phyloP scores from a whole-genome alignment of 2,797 vertebrate genomes.

The Varecia variegata region DNA sequence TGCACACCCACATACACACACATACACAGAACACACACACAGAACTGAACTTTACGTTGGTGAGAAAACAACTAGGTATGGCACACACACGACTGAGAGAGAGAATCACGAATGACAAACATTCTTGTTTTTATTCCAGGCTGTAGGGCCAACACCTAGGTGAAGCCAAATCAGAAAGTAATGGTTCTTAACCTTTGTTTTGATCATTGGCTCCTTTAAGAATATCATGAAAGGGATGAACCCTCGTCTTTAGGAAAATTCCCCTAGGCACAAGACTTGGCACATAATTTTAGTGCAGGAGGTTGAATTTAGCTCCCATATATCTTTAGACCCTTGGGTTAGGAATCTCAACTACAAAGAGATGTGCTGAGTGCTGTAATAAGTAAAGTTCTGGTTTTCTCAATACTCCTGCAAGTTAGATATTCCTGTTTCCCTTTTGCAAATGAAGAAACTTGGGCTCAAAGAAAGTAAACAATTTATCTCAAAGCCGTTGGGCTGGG shows the following conservation, averaged over 20 bases:
- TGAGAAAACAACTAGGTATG: neutral
- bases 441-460: neutral
- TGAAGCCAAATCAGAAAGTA: neutral
- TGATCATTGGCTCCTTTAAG: neutral
- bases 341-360: neutral
- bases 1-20: neutral
- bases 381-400: conserved; percentile 8
- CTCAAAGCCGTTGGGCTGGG: neutral
- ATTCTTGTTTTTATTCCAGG: neutral
- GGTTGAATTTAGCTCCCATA: neutral
- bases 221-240: neutral
- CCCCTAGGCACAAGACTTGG: neutral
- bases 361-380: neutral
- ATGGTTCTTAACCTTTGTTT: neutral
- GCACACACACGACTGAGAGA: neutral
- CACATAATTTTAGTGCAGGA: neutral
- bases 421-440: neutral
- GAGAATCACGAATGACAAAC: neutral
- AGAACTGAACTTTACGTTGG: neutral
- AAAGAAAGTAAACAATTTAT: neutral
- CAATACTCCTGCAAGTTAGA: neutral
- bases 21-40: neutral
- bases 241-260: neutral
- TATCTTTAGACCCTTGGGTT: neutral
- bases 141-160: neutral